These are phyloP conservation scores for Nycticebus coucang DNA, from an alignment of 2,113 vertebrate species.

Conservation along the genomic window DNA sequence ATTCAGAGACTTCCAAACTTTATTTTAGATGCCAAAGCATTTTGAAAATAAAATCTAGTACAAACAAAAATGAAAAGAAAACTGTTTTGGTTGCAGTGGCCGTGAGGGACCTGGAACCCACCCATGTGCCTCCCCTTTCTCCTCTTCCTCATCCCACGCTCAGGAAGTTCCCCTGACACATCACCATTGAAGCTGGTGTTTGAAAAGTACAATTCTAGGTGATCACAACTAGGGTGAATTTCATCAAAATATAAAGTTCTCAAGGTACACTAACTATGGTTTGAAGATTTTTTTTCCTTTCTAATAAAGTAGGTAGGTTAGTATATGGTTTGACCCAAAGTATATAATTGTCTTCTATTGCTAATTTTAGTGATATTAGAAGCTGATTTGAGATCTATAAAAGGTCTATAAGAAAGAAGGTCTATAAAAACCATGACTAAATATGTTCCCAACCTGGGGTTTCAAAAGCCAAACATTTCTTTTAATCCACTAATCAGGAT, in stretches of 20 bases:
- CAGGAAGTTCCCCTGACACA: not conserved
- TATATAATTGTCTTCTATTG: not conserved
- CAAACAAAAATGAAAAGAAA: not conserved
- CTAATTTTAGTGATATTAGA: not conserved
- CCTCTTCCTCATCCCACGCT: not conserved
- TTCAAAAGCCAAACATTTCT: not conserved
- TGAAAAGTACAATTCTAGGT: not conserved
- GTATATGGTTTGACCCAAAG: not conserved
- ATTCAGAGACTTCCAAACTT: not conserved
- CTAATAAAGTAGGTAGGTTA: not conserved
- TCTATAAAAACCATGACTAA: not conserved
- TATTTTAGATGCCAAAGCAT: not conserved
- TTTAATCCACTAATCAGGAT: not conserved
- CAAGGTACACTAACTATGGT: not conserved
- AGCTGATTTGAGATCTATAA: not conserved
- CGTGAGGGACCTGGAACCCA: not conserved
- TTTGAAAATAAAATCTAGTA: not conserved
- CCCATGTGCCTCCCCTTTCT: not conserved
- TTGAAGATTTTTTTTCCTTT: not conserved
- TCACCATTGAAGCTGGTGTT: not conserved
- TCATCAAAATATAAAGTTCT: not conserved
- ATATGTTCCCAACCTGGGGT: not conserved
- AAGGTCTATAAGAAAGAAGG: not conserved
- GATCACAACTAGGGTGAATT: not conserved
- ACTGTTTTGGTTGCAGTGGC: not conserved